Conservation (phyloP, 2,113 vertebrate species). For the Brienomyrus longianalis region DNA sequence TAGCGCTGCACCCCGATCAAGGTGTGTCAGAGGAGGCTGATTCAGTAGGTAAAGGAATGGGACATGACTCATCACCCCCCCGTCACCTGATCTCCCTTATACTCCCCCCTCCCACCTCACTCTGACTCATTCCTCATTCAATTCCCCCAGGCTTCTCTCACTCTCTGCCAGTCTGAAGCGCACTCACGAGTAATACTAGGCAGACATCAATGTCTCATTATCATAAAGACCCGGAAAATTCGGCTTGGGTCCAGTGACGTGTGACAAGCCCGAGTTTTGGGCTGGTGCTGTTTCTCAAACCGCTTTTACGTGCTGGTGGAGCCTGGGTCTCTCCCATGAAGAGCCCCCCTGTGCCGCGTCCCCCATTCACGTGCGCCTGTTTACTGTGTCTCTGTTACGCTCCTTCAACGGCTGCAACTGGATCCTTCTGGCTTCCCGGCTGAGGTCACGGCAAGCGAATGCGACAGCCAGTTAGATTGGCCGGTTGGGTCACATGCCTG, state of each 20-base stretch:
- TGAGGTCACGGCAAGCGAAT: neutral
- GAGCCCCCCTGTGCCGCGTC: neutral
- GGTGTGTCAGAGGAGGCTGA: slow-evolving; percentile 18
- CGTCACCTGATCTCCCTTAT: neutral
- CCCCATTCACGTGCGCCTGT: neutral
- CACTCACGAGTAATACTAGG: neutral
- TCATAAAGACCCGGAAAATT: neutral
- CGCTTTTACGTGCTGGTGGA: neutral
- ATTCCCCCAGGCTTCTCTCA: neutral
- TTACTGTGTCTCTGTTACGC: neutral
- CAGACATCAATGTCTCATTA: neutral
- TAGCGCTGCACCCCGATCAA: slow-evolving; percentile 8
- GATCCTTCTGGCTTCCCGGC: neutral
- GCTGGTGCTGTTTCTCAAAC: neutral
- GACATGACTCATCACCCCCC: neutral
- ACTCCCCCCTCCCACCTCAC: slow-evolving; percentile 1
- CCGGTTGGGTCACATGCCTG: neutral
- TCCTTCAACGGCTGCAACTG: neutral
- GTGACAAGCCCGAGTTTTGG: neutral
- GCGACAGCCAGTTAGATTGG: neutral
- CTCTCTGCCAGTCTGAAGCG: neutral
- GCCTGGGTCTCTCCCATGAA: neutral
- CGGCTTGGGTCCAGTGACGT: neutral
- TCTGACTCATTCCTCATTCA: slow-evolving; percentile 22
- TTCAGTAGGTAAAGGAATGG: slow-evolving; percentile 10